Conservation (phyloP, 2,113 vertebrate genomes). For the Polyodon spathula region DNA sequence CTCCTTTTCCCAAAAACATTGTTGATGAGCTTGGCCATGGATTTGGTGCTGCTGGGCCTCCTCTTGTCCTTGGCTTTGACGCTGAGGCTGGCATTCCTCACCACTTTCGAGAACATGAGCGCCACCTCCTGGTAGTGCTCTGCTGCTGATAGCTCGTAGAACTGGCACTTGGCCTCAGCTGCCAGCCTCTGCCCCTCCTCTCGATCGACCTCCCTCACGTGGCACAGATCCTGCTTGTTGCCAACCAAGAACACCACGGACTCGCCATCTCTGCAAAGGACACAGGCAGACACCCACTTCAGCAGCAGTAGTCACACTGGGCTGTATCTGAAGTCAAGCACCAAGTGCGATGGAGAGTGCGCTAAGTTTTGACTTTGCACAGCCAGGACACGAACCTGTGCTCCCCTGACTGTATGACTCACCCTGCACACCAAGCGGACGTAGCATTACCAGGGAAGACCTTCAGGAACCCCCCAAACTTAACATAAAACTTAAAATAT, state of each 20-base stretch:
- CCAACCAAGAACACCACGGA: constrained; percentile 67
- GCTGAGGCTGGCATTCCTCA: constrained; percentile 48
- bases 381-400: no score
- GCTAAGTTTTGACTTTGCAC: no score
- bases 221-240: constrained; percentile 82
- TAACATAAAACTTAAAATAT: no score
- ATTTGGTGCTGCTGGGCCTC: constrained; percentile 70
- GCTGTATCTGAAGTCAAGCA: not conserved
- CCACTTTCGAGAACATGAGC: constrained; percentile 64
- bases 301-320: not conserved
- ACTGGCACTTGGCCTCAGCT: constrained; percentile 61
- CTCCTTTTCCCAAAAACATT: constrained; percentile 78
- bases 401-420: no score
- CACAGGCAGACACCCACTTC: not conserved
- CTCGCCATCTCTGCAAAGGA: constrained; percentile 51
- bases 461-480: no score
- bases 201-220: constrained; percentile 63
- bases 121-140: constrained; percentile 74
- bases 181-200: constrained; percentile 74
- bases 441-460: no score
- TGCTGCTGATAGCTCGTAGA: constrained; percentile 77
- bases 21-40: constrained; percentile 78
- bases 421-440: no score
- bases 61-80: constrained; percentile 67
- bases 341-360: no score